phyloP scores from a whole-genome alignment of 2,888 invertebrate species.

The Cosmia trapezina region DNA sequence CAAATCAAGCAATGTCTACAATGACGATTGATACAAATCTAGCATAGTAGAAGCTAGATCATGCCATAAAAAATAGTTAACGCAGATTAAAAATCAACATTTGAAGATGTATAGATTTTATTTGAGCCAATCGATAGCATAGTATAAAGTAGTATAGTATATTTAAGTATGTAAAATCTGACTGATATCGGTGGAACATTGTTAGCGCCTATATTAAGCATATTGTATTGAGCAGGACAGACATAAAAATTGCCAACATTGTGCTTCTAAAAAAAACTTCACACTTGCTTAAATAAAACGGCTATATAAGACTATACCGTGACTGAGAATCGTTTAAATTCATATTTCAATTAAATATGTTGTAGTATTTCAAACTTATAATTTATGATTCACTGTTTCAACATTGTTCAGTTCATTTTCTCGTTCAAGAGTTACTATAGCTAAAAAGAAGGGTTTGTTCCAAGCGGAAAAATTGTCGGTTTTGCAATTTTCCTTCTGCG shows the following conservation, averaged over 20 bases:
- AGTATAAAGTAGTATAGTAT: too few species aligned
- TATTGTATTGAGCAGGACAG: neutral
- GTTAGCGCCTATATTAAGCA: neutral
- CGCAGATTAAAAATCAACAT: neutral
- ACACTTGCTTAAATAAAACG: slow-evolving; percentile 12
- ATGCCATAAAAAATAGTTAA: neutral
- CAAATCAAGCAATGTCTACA: slow-evolving; percentile 31
- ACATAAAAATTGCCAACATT: neutral
- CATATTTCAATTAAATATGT: neutral
- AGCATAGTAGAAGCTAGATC: neutral
- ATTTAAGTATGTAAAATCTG: neutral
- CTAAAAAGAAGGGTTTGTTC: slow-evolving; percentile 7
- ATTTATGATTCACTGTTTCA: slow-evolving; percentile 30
- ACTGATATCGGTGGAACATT: neutral
- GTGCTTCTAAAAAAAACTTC: neutral
- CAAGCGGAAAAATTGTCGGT: slow-evolving; percentile 20
- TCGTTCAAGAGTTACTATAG: neutral
- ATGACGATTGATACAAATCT: slow-evolving; percentile 24
- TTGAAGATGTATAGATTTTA: neutral
- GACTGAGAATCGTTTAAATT: slow-evolving; percentile 14
- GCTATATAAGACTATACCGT: slow-evolving; percentile 8
- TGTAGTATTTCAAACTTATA: neutral
- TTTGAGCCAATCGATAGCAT: neutral
- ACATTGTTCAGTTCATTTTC: slow-evolving; percentile 21
- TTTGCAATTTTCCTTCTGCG: slow-evolving; percentile 26